phyloP scores from a whole-genome alignment of 2,113 vertebrate species.

The Perca fluviatilis region DNA sequence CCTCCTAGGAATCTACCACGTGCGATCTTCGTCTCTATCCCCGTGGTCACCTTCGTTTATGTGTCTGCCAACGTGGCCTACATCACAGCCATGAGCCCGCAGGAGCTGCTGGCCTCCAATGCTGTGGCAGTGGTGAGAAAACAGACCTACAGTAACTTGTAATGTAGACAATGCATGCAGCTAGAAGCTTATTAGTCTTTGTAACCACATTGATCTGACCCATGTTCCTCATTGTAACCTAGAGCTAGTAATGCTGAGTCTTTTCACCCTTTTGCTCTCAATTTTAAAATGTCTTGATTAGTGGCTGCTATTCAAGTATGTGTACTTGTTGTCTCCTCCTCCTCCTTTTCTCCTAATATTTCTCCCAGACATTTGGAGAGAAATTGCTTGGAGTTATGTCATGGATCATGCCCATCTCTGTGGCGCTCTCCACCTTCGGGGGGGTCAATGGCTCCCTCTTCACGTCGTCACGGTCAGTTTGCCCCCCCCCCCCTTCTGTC shows the following conservation, averaged over 20 bases:
- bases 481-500: neutral
- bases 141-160: neutral
- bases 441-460: conserved; percentile 87
- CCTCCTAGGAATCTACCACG: conserved; percentile 87
- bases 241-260: too few relatives aligned
- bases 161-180: neutral
- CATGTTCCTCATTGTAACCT: neutral
- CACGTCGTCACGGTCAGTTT: conserved; percentile 87
- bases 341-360: conserved; percentile 42
- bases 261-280: neutral
- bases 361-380: conserved; percentile 87
- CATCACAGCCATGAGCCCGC: conserved; percentile 89
- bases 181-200: neutral
- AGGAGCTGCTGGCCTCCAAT: conserved; percentile 89
- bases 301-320: neutral
- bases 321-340: neutral
- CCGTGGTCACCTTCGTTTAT: conserved; percentile 90
- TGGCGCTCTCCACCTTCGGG: conserved; percentile 88
- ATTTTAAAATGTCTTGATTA: neutral
- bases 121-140: conserved; percentile 89
- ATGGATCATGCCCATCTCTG: conserved; percentile 91
- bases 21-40: conserved; percentile 91
- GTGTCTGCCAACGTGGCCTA: conserved; percentile 90
- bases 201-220: neutral
- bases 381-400: conserved; percentile 89